Evolutionary conservation across 2,113 vertebrate genomes (phyloP), one percentile per base, ranked within the genome.

Genomic region (Callithrix jacchus): DNA sequence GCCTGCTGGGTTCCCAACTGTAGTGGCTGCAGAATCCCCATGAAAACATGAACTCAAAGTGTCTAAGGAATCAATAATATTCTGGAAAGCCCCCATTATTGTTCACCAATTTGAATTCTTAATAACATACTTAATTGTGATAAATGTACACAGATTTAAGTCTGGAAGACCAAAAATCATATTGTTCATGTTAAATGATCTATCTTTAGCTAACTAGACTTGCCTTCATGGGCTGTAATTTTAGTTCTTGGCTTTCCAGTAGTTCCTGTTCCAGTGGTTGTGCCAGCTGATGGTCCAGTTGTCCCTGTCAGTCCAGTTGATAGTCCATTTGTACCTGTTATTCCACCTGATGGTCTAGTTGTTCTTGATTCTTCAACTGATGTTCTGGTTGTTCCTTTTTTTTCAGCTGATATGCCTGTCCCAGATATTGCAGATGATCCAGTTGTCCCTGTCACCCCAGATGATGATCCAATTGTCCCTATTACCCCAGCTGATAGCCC

Each of bases 401-500:
- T 13, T 27, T 3, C 71, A 42, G 23, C 2, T 40, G 37, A 25
- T 40, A 21, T 40, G 23, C 10, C 25, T 40, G n/a, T 40, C 37
- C 11, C 70, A 25, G 70, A 9, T 40, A 11, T 16, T 45, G 6
- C 40, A 27, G 73, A 47, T 9, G 11, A 18, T 76, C 42, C 35
- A 25, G 42, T 8, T n/a, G 52, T 61, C 11, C 16, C 35, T 32
- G 35, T 2, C 1, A 4, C 10, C 5, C 0, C 66, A 5, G 9
- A 3, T 23, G 11, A 30, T 52, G 47, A 3, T 20, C 35, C 2
- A 32, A 27, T 70, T 0, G 7, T 70, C 66, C 66, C 35, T 27
- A 7, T 61, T 3, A 30, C 58, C 5, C 61, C 61, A 64, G 7
- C 37, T 73, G 71, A 73, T 40, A 3, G 2, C 1, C 11, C 37